Conservation (phyloP, 2,797 vertebrate genomes). For the Chaetophractus vellerosus region DNA sequence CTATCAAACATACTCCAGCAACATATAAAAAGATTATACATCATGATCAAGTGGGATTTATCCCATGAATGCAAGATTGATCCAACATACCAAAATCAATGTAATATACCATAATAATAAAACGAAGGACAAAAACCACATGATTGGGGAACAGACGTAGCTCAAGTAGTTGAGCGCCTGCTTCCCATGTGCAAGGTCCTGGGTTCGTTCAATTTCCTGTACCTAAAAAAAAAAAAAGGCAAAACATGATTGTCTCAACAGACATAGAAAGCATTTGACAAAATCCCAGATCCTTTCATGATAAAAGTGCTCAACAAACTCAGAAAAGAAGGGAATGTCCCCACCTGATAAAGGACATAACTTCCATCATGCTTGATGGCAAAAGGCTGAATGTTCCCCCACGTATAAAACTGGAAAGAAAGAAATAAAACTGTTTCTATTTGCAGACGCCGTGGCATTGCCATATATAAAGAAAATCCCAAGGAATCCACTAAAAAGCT, state of each 20-base stretch:
- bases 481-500: background rate
- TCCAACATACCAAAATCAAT: too few species aligned
- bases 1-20: too few species aligned
- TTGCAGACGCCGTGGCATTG: background rate
- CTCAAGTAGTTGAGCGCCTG: too few species aligned
- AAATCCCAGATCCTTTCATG: too few species aligned
- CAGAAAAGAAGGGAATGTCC: too few species aligned
- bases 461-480: background rate
- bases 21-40: background rate
- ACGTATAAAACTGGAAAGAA: background rate
- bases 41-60: background rate
- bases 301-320: too few species aligned
- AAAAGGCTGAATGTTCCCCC: background rate
- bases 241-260: background rate
- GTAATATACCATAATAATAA: too few species aligned
- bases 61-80: background rate
- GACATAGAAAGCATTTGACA: background rate
- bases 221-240: too few species aligned
- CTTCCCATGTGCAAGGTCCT: too few species aligned
- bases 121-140: too few species aligned
- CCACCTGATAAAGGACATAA: background rate
- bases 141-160: too few species aligned
- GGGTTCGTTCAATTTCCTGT: background rate
- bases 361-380: rapidly evolving
- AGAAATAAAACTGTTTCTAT: background rate